These are phyloP conservation scores for Pipistrellus pygmaeus DNA, from an alignment of 2,797 vertebrate species.

Conservation along the genomic window DNA sequence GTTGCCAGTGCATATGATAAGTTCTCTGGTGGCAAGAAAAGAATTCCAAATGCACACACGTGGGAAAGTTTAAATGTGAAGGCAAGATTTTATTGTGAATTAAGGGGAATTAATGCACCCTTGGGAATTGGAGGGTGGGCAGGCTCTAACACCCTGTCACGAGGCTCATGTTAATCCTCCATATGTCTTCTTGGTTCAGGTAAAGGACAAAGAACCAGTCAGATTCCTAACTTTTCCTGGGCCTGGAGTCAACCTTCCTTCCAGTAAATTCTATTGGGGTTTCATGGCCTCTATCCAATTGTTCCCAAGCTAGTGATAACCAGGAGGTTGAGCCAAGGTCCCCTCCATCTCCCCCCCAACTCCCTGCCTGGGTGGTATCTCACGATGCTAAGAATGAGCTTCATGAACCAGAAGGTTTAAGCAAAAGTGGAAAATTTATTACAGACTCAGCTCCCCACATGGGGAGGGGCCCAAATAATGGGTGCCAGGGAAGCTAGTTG, in stretches of 20 bases:
- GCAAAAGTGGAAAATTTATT: too few species aligned
- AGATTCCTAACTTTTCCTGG: not conserved
- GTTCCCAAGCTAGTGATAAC: not conserved
- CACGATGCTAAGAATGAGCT: too few species aligned
- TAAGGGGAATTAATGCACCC: not conserved
- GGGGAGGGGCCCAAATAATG: too few species aligned
- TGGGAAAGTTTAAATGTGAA: not conserved
- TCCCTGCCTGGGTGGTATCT: too few species aligned
- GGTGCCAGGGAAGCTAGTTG: too few species aligned
- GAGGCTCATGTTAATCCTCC: too few species aligned
- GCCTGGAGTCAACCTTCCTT: not conserved
- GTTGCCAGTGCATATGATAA: not conserved
- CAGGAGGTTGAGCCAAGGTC: too few species aligned
- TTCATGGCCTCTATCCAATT: not conserved
- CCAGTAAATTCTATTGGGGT: not conserved
- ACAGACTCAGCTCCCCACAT: too few species aligned
- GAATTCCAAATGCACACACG: not conserved
- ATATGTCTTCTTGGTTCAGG: not conserved
- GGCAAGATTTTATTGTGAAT: not conserved
- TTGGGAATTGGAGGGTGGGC: not conserved
- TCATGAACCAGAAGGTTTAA: too few species aligned
- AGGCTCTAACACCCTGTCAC: too few species aligned
- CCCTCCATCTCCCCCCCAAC: too few species aligned
- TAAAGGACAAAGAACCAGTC: not conserved
- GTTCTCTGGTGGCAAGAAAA: not conserved